Evolutionary conservation across 2,888 invertebrate species (phyloP), one percentile per base, ranked within the genome.

Genomic region (Eumerus sabulonum): DNA sequence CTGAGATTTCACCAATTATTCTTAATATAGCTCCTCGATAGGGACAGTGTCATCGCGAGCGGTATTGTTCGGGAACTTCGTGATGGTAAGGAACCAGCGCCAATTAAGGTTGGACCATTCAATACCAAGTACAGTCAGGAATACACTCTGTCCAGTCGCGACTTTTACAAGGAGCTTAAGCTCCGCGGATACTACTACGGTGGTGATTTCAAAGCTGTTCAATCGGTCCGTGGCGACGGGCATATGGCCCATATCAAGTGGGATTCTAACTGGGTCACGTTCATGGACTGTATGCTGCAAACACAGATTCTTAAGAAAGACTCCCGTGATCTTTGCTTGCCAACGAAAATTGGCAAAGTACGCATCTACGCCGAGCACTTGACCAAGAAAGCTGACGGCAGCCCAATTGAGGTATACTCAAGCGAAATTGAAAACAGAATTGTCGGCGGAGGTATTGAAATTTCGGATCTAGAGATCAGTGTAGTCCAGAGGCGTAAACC

Each of bases 251-350:
- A 83, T 86, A 83, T 76, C 11, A 86, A 90, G 62, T 96, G 95
- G 95, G 90, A 91, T 50, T 92, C 92, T 84, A 94, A 95, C 88
- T 97, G 96, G 96, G 93, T 94, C 9, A 91, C 94, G 1, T 95
- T 95, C 88, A 91, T 97, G 90, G 97, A 97, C 88, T 94, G 94
- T 54, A 93, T 97, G 92, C 90, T 97, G 1, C 97, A 97, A 87
- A 91, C 94, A 83, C 91, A 92, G 84, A 92, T 95, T 64, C 87
- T 95, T n/a, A 91, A 91, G 36, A 90, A 92, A 82, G 92, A 93
- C 77, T 91, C 92, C 3, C 91, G 94, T 17, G 91, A 92, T 9
- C 91, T 95, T 7, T 91, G 92, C 84, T 91, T 95, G 0, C 95
- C 96, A 0, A 94, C 94, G 1, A 91, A 93, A 56, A 92, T 95